Evolutionary conservation across 2,888 invertebrate species (phyloP), one percentile per base, ranked within the genome.

Genomic region (Monochamus alternatus): DNA sequence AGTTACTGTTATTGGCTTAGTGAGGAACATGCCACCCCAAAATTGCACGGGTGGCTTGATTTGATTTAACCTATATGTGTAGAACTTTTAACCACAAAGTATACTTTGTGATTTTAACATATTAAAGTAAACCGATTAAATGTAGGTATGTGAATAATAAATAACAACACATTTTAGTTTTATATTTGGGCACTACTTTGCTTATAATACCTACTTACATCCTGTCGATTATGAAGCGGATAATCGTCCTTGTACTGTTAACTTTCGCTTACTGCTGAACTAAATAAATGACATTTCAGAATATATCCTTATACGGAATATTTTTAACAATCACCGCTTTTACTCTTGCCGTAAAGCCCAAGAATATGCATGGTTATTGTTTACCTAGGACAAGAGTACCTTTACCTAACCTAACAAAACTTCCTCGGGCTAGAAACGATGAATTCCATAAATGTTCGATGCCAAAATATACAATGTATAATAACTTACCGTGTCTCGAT

Each of bases 401-500:
- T 38, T 59, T 58, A 60, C 69, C 60, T 69, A 69, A 69, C 69
- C 69, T 69, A 69, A 69, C 69, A 69, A 69, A 69, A 69, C 44
- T 60, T 58, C 9, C 43, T 31, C 62, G 5, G 44, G 5, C 31
- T 7, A 0, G 9, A 58, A 69, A 69, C 31, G 44, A 60, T 30
- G 14, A 3, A 22, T 5, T 9, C 47, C n/a, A 38, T 38, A 38
- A 38, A 38, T 5, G 7, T 38, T 38, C 8, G 44, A 30, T 1
- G 12, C 47, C 31, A 63, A 71, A 71, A 68, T 22, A 32, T 47
- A 22, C 22, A 12, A 22, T 14, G 14, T 4, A 5, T 43, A 67
- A 67, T 75, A 66, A 85, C 87, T 87, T 79, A 88, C 87, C 87
- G 82, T 86, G 84, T 85, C 78, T 80, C 73, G 84, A 84, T 81